These are phyloP conservation scores for Calephelis virginiensis DNA, from an alignment of 1,140 invertebrate genomes.

Conservation along the genomic window DNA sequence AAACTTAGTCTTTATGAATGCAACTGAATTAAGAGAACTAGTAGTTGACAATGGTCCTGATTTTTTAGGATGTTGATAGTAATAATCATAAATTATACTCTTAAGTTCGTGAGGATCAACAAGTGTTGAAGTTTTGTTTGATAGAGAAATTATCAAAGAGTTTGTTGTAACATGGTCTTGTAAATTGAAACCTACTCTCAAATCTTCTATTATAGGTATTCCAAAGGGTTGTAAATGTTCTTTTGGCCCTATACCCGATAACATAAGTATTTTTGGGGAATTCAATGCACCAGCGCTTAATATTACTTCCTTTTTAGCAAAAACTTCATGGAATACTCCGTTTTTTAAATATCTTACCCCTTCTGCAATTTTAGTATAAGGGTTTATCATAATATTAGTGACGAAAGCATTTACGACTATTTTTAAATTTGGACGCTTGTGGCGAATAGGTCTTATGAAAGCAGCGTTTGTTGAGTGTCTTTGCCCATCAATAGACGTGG, in stretches of 20 bases:
- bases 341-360: constrained; percentile 84
- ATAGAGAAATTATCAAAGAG: constrained; percentile 76
- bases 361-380: constrained; percentile 81
- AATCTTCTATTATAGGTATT: constrained; percentile 81
- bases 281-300: constrained; percentile 85
- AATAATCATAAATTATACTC: constrained; percentile 77
- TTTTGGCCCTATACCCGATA: constrained; percentile 86
- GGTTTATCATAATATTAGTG: constrained; percentile 86
- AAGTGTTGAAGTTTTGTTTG: constrained; percentile 75
- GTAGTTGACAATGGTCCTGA: constrained; percentile 76
- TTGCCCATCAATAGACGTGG: constrained; percentile 80
- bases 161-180: constrained; percentile 86
- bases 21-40: constrained; percentile 70
- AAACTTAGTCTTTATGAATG: constrained; percentile 79
- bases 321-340: constrained; percentile 73
- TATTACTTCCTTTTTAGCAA: constrained; percentile 85
- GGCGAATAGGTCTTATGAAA: constrained; percentile 85
- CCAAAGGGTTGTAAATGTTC: constrained; percentile 79
- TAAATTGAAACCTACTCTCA: constrained; percentile 87
- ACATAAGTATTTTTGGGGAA: constrained; percentile 86
- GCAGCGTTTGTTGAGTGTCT: constrained; percentile 86
- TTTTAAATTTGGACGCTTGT: constrained; percentile 84
- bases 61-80: constrained; percentile 56
- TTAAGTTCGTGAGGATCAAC: constrained; percentile 62
- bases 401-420: constrained; percentile 85